A percentile compares a stretch with the other conserved stretches of the same genome.
phyloP scores from a whole-genome alignment of 2,888 invertebrate genomes.

The Muschampia staudingeri region DNA sequence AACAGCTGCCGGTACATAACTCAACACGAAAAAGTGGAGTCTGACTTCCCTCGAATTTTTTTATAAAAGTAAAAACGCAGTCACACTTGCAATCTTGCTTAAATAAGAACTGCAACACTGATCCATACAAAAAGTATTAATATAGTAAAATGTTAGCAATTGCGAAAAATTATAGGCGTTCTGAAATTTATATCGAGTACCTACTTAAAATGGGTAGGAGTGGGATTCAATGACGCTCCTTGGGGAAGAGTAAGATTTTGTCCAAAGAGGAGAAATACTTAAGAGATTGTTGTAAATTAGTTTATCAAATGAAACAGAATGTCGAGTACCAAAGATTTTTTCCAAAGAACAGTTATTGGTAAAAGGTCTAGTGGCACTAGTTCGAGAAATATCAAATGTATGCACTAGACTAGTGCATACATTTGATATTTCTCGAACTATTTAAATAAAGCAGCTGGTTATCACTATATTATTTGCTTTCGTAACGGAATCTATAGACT shows the following conservation, averaged over 20 bases:
- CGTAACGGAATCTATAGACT: slow-evolving; percentile 64
- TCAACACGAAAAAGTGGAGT: slow-evolving; percentile 24
- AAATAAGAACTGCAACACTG: neutral
- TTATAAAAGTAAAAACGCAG: neutral
- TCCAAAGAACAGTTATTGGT: too few species aligned
- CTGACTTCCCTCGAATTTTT: slow-evolving; percentile 14
- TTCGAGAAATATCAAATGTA: too few species aligned
- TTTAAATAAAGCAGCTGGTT: slow-evolving; percentile 45
- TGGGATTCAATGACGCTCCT: neutral
- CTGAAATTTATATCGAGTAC: too few species aligned
- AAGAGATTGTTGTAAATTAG: neutral
- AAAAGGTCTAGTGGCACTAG: too few species aligned
- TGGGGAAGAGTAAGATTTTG: neutral
- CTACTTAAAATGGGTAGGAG: too few species aligned
- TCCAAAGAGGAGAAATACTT: neutral
- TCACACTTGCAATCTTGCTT: neutral
- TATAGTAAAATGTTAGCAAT: too few species aligned
- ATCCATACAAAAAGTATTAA: too few species aligned
- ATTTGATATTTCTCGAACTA: neutral
- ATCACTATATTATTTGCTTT: slow-evolving; percentile 64
- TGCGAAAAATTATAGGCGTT: too few species aligned
- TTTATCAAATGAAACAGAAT: too few species aligned
- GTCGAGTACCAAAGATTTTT: too few species aligned
- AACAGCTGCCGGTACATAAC: slow-evolving; percentile 72
- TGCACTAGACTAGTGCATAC: neutral